A percentile compares a stretch with the other conserved stretches of the same genome.
These are phyloP conservation scores for Muntiacus reevesi DNA, from an alignment of 2,113 vertebrate species.

Conservation along the genomic window DNA sequence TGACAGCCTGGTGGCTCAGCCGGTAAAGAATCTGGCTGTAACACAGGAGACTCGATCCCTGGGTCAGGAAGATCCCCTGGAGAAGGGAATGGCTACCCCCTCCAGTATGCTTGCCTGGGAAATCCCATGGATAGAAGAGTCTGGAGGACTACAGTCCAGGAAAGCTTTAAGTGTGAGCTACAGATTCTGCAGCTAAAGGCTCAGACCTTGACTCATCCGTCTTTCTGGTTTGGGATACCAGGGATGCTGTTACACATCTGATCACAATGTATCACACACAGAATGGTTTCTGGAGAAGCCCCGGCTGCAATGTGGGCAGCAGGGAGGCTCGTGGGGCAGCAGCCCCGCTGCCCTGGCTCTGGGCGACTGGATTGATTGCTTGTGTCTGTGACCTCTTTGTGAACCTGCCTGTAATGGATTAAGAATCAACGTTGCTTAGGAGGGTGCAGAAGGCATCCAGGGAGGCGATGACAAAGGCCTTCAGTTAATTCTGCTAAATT, in stretches of 20 bases:
- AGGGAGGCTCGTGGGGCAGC: neutral
- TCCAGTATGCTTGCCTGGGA: neutral
- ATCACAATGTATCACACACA: neutral
- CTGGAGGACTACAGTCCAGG: neutral
- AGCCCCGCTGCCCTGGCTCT: neutral
- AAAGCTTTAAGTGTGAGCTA: neutral
- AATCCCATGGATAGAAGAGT: neutral
- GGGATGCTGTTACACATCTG: neutral
- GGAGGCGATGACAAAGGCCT: constrained; percentile 44
- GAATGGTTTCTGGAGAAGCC: neutral
- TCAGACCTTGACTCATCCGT: neutral
- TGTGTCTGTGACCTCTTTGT: neutral
- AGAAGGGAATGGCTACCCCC: neutral
- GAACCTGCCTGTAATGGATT: constrained; percentile 37
- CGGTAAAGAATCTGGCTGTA: neutral
- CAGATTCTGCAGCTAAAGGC: neutral
- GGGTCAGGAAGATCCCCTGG: neutral
- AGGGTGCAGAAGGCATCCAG: neutral
- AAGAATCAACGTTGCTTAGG: constrained; percentile 24
- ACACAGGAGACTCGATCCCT: neutral
- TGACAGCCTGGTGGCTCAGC: neutral
- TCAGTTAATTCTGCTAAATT: constrained; percentile 69
- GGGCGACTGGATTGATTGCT: neutral
- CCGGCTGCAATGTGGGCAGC: neutral
- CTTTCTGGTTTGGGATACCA: neutral